Evolutionary conservation across 2,888 invertebrate genomes (phyloP).

Genomic region (Chelonus formosanus): DNA sequence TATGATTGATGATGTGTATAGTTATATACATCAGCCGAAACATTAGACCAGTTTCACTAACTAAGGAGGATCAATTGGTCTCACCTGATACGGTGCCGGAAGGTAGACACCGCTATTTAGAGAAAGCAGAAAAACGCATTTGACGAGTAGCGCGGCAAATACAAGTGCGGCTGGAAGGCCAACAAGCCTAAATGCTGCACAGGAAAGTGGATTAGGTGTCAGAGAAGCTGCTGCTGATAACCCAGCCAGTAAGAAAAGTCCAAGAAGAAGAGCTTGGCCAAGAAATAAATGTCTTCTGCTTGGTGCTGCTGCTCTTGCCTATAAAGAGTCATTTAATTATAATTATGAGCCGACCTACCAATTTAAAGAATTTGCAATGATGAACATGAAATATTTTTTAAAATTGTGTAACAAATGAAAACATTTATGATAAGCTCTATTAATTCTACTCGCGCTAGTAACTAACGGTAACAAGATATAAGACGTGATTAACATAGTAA

Average conservation of each 20-base stretch:
- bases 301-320: conserved; percentile 82
- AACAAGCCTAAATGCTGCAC: conserved; percentile 82
- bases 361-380: neutral
- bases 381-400: conserved; percentile 48
- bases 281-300: conserved; percentile 86
- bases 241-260: conserved; percentile 82
- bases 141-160: conserved; percentile 90
- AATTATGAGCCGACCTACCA: too few relatives aligned
- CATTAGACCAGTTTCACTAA: conserved; percentile 8
- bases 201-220: conserved; percentile 80
- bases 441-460: conserved; percentile 46
- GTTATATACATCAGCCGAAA: neutral
- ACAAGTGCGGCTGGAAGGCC: conserved; percentile 86
- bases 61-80: conserved; percentile 23
- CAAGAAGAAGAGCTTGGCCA: conserved; percentile 86
- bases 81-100: conserved; percentile 89
- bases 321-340: conserved; percentile 12
- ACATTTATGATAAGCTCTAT: conserved; percentile 50
- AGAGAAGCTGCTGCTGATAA: conserved; percentile 82
- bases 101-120: conserved; percentile 91
- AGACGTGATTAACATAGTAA: neutral
- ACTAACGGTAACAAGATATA: conserved; percentile 37
- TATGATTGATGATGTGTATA: conserved; percentile 14
- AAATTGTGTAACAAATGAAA: conserved; percentile 47
- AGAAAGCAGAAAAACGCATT: conserved; percentile 92